Conservation (phyloP, 2,797 vertebrate species). For the Setipinna tenuifilis region DNA sequence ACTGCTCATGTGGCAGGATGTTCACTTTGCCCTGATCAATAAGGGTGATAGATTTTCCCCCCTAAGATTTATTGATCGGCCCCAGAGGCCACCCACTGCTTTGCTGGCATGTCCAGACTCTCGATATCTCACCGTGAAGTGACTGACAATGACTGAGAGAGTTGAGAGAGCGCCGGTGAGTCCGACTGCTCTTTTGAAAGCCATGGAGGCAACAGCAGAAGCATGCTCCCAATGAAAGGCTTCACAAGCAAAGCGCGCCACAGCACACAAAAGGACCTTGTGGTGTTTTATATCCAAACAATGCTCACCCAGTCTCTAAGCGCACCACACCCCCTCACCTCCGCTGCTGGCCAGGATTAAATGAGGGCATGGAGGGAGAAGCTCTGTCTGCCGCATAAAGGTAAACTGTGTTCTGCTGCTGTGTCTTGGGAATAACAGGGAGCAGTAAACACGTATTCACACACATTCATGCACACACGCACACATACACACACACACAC, state of each 20-base stretch:
- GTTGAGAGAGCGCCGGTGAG: background rate
- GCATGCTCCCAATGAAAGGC: background rate
- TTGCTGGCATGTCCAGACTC: conserved; percentile 24
- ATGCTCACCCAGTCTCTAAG: background rate
- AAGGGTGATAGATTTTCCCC: background rate
- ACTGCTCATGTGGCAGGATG: conserved; percentile 31
- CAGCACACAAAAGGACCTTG: background rate
- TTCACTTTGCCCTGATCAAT: conserved; percentile 44
- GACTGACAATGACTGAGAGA: background rate
- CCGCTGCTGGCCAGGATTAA: background rate
- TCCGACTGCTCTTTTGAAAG: background rate
- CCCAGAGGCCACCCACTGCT: conserved; percentile 17
- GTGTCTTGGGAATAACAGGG: background rate
- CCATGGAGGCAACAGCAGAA: background rate
- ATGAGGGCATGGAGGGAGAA: background rate
- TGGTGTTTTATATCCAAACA: background rate
- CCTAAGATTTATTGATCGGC: conserved; percentile 38
- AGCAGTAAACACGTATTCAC: background rate
- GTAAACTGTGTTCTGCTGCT: background rate
- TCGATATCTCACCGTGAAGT: conserved; percentile 7
- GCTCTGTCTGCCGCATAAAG: background rate
- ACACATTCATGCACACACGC: background rate
- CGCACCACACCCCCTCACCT: background rate
- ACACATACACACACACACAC: too few relatives aligned
- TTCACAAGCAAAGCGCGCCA: background rate